These are phyloP conservation scores for Sceliomorpha sp. DNA, from an alignment of 2,888 invertebrate species.

Conservation along the genomic window DNA sequence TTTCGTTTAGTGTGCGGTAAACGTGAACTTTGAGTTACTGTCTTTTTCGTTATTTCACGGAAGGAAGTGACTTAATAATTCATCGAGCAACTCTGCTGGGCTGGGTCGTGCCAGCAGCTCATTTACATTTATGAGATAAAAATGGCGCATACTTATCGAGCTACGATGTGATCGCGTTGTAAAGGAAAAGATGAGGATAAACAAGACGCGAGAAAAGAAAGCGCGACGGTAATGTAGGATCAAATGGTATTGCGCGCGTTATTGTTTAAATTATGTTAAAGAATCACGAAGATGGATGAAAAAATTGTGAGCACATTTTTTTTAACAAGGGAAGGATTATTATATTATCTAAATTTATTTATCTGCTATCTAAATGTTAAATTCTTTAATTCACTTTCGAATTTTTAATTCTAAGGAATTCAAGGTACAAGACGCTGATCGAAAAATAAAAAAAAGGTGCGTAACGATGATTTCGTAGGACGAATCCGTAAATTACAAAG, in stretches of 20 bases:
- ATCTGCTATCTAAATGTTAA: no score
- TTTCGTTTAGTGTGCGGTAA: constrained; percentile 47
- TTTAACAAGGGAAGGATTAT: no score
- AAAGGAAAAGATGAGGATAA: constrained; percentile 17
- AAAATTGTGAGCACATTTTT: no score
- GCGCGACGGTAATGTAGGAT: not conserved
- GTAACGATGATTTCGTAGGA: constrained; percentile 56
- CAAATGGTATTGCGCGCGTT: not conserved
- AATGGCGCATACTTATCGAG: constrained; percentile 55
- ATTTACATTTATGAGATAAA: constrained; percentile 61
- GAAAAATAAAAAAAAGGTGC: constrained; percentile 49
- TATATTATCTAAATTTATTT: no score
- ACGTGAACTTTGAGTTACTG: constrained; percentile 45
- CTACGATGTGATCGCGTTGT: constrained; percentile 30
- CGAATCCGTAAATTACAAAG: constrained; percentile 65
- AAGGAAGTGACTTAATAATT: constrained; percentile 59
- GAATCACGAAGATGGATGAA: no score
- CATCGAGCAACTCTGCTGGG: constrained; percentile 42
- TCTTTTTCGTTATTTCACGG: constrained; percentile 53
- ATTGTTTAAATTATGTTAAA: constrained; percentile 5
- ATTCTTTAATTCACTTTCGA: no score
- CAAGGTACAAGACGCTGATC: no score
- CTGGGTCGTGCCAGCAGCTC: constrained; percentile 46
- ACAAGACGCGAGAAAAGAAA: constrained; percentile 1
- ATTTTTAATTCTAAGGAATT: no score